phyloP scores from a whole-genome alignment of 2,113 vertebrate species.

The Centropus bengalensis region DNA sequence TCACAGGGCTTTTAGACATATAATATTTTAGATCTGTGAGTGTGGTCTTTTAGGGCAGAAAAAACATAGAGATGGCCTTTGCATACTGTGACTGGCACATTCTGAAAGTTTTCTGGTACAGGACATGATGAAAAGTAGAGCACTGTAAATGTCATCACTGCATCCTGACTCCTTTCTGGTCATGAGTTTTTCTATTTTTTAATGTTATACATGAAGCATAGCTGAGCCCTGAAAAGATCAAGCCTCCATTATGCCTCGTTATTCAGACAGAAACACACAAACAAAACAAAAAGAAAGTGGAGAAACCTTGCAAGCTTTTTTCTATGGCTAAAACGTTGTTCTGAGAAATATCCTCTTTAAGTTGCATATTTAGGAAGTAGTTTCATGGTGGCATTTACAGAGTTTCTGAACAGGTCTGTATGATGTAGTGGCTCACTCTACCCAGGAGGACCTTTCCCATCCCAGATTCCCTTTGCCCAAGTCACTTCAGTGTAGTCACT shows the following conservation, averaged over 20 bases:
- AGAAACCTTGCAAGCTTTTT: not conserved
- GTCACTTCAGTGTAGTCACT: not conserved
- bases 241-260: not conserved
- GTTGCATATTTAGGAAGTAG: not conserved
- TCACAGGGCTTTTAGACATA: not conserved
- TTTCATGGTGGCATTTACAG: not conserved
- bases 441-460: not conserved
- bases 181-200: not conserved
- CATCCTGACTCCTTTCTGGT: not conserved
- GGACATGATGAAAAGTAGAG: not conserved
- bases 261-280: not conserved
- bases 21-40: not conserved
- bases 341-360: not conserved
- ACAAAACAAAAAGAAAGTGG: not conserved
- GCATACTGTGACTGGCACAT: not conserved
- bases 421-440: not conserved
- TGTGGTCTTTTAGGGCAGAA: not conserved
- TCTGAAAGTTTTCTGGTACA: not conserved
- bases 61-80: not conserved
- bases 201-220: not conserved
- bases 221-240: not conserved
- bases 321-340: not conserved
- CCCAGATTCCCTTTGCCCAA: not conserved
- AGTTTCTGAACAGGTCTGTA: not conserved
- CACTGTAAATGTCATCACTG: not conserved